phyloP scores from a whole-genome alignment of 2,888 invertebrate species.

The Plebejus argus region DNA sequence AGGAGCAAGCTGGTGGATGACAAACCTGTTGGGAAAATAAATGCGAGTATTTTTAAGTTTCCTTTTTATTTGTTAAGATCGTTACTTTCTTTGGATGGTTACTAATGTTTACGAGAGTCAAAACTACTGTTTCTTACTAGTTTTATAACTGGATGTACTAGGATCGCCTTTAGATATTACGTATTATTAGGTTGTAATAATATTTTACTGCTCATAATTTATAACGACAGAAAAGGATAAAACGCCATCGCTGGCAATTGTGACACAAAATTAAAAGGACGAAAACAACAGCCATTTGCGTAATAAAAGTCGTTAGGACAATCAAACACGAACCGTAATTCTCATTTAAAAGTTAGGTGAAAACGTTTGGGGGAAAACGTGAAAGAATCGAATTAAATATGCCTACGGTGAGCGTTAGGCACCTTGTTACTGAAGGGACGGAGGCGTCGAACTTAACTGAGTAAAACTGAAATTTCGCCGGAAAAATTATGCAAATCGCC shows the following conservation, averaged over 20 bases:
- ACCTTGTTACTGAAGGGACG: conserved; percentile 18
- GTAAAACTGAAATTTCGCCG: conserved; percentile 45
- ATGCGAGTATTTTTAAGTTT: neutral
- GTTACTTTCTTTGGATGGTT: neutral
- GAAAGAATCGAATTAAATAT: conserved; percentile 19
- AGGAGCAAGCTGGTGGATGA: conserved; percentile 12
- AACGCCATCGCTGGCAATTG: neutral
- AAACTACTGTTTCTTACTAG: no score
- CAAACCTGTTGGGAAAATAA: conserved; percentile 2
- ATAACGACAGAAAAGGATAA: neutral
- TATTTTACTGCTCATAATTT: neutral
- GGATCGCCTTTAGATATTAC: neutral
- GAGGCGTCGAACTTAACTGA: conserved; percentile 41
- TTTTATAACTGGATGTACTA: neutral
- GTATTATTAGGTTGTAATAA: neutral
- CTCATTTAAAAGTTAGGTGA: conserved; percentile 26
- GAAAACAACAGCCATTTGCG: conserved; percentile 2
- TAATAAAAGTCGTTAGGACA: conserved; percentile 20
- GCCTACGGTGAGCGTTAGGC: neutral
- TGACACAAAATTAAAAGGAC: neutral
- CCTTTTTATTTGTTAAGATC: no score
- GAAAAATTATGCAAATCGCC: conserved; percentile 49
- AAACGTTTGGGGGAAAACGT: conserved; percentile 13
- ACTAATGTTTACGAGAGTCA: no score
- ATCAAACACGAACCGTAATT: conserved; percentile 23